Evolutionary conservation across 2,797 vertebrate genomes (phyloP).

Genomic region (Zalophus californianus): DNA sequence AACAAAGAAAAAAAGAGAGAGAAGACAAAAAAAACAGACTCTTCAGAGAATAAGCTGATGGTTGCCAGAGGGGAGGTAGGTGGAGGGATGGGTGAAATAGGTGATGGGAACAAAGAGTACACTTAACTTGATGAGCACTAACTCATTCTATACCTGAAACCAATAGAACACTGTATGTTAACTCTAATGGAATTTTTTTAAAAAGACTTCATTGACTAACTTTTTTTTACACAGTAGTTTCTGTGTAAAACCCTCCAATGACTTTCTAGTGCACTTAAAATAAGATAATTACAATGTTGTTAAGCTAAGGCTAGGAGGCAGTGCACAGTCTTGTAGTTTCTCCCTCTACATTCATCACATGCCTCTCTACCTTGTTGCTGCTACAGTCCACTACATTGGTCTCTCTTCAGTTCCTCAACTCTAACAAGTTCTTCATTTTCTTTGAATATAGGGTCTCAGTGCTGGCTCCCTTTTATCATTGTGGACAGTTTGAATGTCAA

Average conservation of each 20-base stretch:
- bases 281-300: not conserved
- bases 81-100: not conserved
- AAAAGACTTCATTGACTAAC: not conserved
- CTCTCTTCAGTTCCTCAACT: not conserved
- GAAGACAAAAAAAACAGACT: not conserved
- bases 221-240: not conserved
- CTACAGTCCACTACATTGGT: accelerated
- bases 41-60: not conserved
- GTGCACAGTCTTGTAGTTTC: too few species aligned
- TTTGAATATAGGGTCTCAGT: not conserved
- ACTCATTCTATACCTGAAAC: not conserved
- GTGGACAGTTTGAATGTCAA: not conserved
- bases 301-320: not conserved
- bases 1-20: not conserved
- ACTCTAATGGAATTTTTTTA: not conserved
- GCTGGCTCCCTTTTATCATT: not conserved
- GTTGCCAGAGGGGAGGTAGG: not conserved
- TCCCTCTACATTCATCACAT: not conserved
- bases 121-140: not conserved
- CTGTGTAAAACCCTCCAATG: not conserved
- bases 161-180: not conserved
- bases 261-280: not conserved
- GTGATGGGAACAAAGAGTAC: not conserved
- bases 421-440: not conserved
- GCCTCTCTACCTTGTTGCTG: not conserved